phyloP scores from a whole-genome alignment of 2,888 invertebrate species.

The Malthinus flaveolus region DNA sequence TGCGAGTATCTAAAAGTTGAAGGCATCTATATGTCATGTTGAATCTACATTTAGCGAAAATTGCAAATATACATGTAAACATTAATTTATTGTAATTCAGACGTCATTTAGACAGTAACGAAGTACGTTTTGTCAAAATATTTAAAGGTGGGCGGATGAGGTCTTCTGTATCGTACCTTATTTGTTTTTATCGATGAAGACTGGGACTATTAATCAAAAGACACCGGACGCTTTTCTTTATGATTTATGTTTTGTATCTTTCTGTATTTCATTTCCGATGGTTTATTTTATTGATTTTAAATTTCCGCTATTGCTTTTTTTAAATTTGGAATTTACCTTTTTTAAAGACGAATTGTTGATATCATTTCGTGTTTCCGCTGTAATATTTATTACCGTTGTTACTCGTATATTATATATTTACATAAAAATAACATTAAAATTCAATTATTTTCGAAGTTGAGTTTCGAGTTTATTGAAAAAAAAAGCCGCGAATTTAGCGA shows the following conservation, averaged over 20 bases:
- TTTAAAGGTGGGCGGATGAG: conserved; percentile 9
- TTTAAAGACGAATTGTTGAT: no score
- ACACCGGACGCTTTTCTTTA: conserved; percentile 9
- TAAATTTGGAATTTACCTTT: neutral
- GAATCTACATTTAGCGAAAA: conserved; percentile 9
- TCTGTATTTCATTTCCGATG: conserved; percentile 12
- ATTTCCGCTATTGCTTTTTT: conserved; percentile 5
- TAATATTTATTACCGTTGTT: no score
- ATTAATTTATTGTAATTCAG: conserved; percentile 13
- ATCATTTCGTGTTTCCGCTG: no score
- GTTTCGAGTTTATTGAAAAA: no score
- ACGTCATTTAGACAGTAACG: conserved; percentile 14
- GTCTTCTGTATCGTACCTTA: conserved; percentile 9
- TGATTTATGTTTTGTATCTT: conserved; percentile 9
- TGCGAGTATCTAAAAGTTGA: conserved; percentile 7
- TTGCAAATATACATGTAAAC: conserved; percentile 11
- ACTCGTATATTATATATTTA: no score
- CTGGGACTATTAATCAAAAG: conserved; percentile 4
- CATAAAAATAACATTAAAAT: no score
- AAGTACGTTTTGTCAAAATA: conserved; percentile 12
- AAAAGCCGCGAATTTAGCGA: no score
- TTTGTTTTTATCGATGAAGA: conserved; percentile 10
- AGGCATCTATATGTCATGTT: conserved; percentile 10
- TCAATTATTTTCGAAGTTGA: no score
- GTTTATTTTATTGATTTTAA: conserved; percentile 10